Conservation (phyloP, 2,797 vertebrate genomes). For the Oreochromis mossambicus region DNA sequence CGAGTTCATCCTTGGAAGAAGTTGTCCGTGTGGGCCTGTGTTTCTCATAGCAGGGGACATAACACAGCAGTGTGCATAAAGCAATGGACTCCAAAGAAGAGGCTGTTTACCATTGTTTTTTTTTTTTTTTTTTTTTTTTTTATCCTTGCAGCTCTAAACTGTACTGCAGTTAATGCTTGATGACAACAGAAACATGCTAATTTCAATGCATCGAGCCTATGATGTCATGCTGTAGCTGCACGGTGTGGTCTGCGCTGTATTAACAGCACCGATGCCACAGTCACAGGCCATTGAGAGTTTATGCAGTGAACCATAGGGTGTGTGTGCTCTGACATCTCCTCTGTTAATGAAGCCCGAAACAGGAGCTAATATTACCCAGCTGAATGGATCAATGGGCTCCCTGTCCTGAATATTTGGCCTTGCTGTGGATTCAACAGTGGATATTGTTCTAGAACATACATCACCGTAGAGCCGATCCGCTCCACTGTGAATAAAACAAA, state of each 20-base stretch:
- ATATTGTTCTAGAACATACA: neutral
- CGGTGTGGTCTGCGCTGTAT: neutral
- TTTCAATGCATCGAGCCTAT: neutral
- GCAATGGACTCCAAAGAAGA: neutral
- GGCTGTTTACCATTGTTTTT: neutral
- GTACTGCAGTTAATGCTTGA: neutral
- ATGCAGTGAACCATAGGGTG: neutral
- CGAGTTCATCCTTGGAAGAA: constrained; percentile 20
- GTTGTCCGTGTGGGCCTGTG: neutral
- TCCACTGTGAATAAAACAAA: constrained; percentile 25
- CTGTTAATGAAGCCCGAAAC: constrained; percentile 23
- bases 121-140: neutral
- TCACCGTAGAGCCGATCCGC: neutral
- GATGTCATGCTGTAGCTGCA: neutral
- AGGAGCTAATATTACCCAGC: constrained; percentile 13
- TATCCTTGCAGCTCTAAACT: neutral
- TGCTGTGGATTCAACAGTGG: constrained; percentile 14
- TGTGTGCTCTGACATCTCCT: neutral
- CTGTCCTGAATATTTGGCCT: constrained; percentile 13
- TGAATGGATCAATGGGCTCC: constrained; percentile 25
- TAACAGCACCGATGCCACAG: neutral
- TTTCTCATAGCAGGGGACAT: neutral
- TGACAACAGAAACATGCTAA: neutral
- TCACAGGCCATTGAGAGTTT: neutral
- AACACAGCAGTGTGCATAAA: neutral